phyloP scores from a whole-genome alignment of 53 echinoderm and acorn worm species.

The Apostichopus leukothele region DNA sequence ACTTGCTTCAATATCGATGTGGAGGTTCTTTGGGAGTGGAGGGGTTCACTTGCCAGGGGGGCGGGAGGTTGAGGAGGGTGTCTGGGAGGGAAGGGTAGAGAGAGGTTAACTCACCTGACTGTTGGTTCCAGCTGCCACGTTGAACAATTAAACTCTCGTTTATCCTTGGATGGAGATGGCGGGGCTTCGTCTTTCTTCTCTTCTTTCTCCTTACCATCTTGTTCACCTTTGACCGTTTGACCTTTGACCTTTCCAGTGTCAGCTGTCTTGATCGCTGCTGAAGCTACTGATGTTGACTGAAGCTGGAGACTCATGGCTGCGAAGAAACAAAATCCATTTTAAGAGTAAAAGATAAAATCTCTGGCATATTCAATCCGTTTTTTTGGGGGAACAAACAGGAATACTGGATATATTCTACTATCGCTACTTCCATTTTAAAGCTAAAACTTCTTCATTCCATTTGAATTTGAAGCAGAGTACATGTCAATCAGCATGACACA shows the following conservation, averaged over 20 bases:
- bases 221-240: neutral
- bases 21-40: too few relatives aligned
- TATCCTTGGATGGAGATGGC: slow-evolving; percentile 56
- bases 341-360: too few relatives aligned
- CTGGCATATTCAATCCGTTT: too few relatives aligned
- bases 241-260: neutral
- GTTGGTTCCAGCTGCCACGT: slow-evolving; percentile 98
- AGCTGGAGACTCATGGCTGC: slow-evolving; percentile 43
- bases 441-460: too few relatives aligned
- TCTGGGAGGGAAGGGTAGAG: neutral
- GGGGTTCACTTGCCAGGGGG: neutral
- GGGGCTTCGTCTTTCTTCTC: slow-evolving; percentile 4
- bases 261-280: neutral
- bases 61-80: neutral
- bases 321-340: too few relatives aligned
- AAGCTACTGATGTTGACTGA: slow-evolving; percentile 15
- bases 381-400: too few relatives aligned
- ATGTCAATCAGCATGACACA: too few relatives aligned
- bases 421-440: too few relatives aligned
- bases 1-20: too few relatives aligned
- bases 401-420: too few relatives aligned
- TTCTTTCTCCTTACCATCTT: slow-evolving; percentile 12
- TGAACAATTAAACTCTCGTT: slow-evolving; percentile 80
- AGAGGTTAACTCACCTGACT: slow-evolving; percentile 60
- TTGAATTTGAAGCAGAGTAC: too few relatives aligned